Percentiles rank a stretch among this genome's conserved stretches.
phyloP scores from a whole-genome alignment of 2,888 invertebrate species.

The Alviniconcha strummeri region DNA sequence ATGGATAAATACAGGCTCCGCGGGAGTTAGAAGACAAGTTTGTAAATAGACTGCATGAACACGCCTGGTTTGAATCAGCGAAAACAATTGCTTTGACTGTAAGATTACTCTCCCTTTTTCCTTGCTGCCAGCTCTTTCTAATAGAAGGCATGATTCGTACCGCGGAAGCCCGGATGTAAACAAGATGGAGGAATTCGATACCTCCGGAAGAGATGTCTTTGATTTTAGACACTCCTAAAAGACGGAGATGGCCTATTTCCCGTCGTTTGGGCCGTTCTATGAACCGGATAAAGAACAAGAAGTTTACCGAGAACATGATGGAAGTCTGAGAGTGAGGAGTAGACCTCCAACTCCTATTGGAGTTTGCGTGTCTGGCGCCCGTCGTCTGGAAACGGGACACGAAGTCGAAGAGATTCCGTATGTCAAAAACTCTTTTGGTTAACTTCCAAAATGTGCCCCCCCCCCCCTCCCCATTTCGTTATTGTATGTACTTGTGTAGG shows the following conservation, averaged over 20 bases:
- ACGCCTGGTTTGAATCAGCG: too few relatives aligned
- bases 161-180: slow-evolving; percentile 47
- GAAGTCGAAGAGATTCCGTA: slow-evolving; percentile 5
- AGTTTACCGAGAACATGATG: slow-evolving; percentile 50
- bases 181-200: slow-evolving; percentile 46
- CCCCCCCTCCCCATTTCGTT: too few relatives aligned
- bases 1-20: too few relatives aligned
- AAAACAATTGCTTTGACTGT: too few relatives aligned
- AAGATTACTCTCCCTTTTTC: neutral
- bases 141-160: neutral
- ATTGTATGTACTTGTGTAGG: too few relatives aligned
- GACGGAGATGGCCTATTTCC: slow-evolving; percentile 52
- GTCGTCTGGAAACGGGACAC: slow-evolving; percentile 19
- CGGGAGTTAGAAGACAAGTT: too few relatives aligned
- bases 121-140: neutral
- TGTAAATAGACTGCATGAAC: too few relatives aligned
- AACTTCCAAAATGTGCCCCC: too few relatives aligned
- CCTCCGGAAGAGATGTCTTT: slow-evolving; percentile 18
- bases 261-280: slow-evolving; percentile 52
- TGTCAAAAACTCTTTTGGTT: neutral
- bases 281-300: slow-evolving; percentile 54
- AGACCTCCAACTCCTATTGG: slow-evolving; percentile 21
- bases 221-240: slow-evolving; percentile 23
- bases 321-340: slow-evolving; percentile 42
- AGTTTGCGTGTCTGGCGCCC: slow-evolving; percentile 12